Evolutionary conservation across 2,888 invertebrate species (phyloP).

Genomic region (Adela reaumurella): DNA sequence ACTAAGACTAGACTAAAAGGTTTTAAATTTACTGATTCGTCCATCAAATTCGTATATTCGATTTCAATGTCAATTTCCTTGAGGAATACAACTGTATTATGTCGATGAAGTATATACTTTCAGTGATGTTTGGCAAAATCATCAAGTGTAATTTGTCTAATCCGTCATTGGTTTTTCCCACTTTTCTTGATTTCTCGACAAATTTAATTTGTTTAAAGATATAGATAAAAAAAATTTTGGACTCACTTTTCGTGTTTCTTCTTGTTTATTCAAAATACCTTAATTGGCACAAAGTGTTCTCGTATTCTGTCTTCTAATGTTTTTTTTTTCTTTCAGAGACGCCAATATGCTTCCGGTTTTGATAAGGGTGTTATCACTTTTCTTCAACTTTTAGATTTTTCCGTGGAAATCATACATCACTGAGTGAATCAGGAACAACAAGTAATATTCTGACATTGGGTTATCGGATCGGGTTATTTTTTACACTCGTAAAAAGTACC

Average conservation of each 20-base stretch:
- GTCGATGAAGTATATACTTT: slow-evolving; percentile 9
- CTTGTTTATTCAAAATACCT: slow-evolving; percentile 6
- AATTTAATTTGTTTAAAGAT: slow-evolving; percentile 7
- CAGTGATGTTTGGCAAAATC: slow-evolving; percentile 9
- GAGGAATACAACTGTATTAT: slow-evolving; percentile 10
- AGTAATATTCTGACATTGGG: too few relatives aligned
- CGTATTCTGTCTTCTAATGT: slow-evolving; percentile 6
- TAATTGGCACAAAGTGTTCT: slow-evolving; percentile 5
- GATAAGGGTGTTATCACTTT: not conserved
- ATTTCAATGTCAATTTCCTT: slow-evolving; percentile 8
- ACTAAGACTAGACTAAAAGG: slow-evolving; percentile 10
- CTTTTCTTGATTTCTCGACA: slow-evolving; percentile 5
- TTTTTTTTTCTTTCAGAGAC: not conserved
- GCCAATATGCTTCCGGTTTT: slow-evolving; percentile 3
- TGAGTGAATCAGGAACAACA: too few relatives aligned
- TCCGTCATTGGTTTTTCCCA: slow-evolving; percentile 7
- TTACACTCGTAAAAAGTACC: too few relatives aligned
- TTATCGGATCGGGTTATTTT: too few relatives aligned
- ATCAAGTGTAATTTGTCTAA: slow-evolving; percentile 9
- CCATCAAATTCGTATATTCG: slow-evolving; percentile 11
- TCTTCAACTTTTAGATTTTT: too few relatives aligned
- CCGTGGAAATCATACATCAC: too few relatives aligned
- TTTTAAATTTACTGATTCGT: slow-evolving; percentile 13
- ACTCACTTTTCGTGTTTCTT: slow-evolving; percentile 7
- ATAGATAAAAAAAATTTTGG: slow-evolving; percentile 4